Evolutionary conservation across 2,888 invertebrate species (phyloP).

Genomic region (Drosophila peninsularis): DNA sequence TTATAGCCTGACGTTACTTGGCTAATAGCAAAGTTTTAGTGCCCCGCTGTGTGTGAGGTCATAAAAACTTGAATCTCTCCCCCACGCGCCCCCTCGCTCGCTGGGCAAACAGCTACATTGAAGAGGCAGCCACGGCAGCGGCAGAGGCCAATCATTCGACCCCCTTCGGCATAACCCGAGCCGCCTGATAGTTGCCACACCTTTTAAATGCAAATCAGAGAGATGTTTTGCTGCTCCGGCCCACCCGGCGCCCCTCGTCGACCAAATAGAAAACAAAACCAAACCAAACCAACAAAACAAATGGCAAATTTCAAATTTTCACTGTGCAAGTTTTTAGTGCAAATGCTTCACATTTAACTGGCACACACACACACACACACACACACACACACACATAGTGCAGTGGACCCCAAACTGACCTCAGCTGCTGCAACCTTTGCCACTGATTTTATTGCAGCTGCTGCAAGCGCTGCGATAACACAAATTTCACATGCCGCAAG

Average conservation of each 20-base stretch:
- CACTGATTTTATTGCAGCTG: constrained; percentile 77
- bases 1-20: constrained; percentile 33
- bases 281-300: constrained; percentile 60
- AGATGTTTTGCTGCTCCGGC: constrained; percentile 50
- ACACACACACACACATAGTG: constrained; percentile 9
- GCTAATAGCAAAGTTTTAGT: constrained; percentile 44
- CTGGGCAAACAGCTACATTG: constrained; percentile 49
- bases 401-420: constrained; percentile 70
- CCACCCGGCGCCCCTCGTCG: background rate
- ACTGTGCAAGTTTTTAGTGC: constrained; percentile 68
- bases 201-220: constrained; percentile 77
- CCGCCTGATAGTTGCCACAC: constrained; percentile 54
- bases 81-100: background rate
- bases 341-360: constrained; percentile 73
- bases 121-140: constrained; percentile 25
- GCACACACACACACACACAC: constrained; percentile 32
- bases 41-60: constrained; percentile 26
- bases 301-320: constrained; percentile 69
- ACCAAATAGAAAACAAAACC: constrained; percentile 34
- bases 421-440: constrained; percentile 79
- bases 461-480: constrained; percentile 75
- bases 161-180: constrained; percentile 24
- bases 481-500: constrained; percentile 67
- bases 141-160: constrained; percentile 16
- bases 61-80: constrained; percentile 30